Percentiles rank a stretch among this genome's conserved stretches.
These are phyloP conservation scores for Apodemus speciosus DNA, from an alignment of 2,113 vertebrate genomes.

Conservation along the genomic window DNA sequence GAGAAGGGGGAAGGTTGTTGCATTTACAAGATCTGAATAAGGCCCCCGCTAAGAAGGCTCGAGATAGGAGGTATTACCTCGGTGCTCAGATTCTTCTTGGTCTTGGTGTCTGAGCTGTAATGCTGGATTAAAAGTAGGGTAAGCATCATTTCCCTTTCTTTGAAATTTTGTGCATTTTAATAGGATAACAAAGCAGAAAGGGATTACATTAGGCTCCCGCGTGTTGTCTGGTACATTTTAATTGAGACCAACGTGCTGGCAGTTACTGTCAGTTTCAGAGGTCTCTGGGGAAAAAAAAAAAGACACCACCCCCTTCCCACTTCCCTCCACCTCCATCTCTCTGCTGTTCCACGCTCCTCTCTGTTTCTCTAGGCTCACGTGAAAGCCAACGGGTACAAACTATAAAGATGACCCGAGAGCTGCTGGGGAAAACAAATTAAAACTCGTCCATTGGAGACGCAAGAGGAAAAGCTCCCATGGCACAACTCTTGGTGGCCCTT, in stretches of 20 bases:
- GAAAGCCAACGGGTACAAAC: neutral
- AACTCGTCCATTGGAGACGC: neutral
- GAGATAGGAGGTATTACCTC: neutral
- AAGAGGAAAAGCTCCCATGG: neutral
- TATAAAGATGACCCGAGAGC: neutral
- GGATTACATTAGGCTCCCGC: neutral
- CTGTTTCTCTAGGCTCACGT: neutral
- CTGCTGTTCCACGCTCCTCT: neutral
- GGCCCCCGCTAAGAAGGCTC: neutral
- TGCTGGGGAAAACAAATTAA: constrained; percentile 10
- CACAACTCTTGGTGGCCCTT: neutral
- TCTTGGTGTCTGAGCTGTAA: neutral
- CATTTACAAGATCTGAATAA: neutral
- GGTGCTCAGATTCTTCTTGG: neutral
- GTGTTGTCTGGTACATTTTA: constrained; percentile 21
- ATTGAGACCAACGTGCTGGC: constrained; percentile 26
- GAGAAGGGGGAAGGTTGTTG: neutral
- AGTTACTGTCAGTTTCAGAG: constrained; percentile 37
- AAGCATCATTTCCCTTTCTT: constrained; percentile 34
- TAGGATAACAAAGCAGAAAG: constrained; percentile 48
- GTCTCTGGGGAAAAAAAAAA: neutral
- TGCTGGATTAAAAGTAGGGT: constrained; percentile 35
- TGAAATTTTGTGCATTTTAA: constrained; percentile 59
- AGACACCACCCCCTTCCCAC: neutral
- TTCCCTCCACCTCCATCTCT: neutral